A percentile compares a stretch with the other conserved stretches of the same genome.
phyloP scores from a whole-genome alignment of 2,797 vertebrate genomes.

The Poliocrania exsul region DNA sequence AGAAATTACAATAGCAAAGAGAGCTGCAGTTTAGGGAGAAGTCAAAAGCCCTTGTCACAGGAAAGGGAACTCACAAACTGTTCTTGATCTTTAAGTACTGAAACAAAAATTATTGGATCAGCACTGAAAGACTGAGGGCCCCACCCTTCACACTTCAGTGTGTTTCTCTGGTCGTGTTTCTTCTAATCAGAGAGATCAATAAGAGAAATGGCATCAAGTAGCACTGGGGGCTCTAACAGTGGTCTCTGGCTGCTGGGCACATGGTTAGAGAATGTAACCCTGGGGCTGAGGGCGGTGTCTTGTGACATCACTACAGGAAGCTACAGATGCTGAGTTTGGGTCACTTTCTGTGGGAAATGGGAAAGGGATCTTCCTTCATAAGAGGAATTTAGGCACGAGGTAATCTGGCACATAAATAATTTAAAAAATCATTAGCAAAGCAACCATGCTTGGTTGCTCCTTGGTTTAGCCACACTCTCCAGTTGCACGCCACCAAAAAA shows the following conservation, averaged over 20 bases:
- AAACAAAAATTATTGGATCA: neutral
- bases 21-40: neutral
- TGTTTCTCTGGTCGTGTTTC: neutral
- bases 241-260: neutral
- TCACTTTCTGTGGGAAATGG: neutral
- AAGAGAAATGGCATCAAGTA: neutral
- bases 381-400: neutral
- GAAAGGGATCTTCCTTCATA: neutral
- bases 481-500: neutral
- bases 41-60: neutral
- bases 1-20: neutral
- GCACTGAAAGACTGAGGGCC: neutral
- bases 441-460: neutral
- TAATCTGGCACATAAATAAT: neutral
- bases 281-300: neutral
- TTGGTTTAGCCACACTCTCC: neutral
- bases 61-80: neutral
- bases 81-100: neutral
- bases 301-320: neutral
- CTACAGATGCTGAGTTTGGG: neutral
- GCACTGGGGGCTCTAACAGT: rapidly evolving
- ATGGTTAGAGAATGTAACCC: neutral
- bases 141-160: neutral
- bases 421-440: neutral
- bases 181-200: neutral